phyloP scores from a whole-genome alignment of 2,888 invertebrate species.

The Athalia cordata region DNA sequence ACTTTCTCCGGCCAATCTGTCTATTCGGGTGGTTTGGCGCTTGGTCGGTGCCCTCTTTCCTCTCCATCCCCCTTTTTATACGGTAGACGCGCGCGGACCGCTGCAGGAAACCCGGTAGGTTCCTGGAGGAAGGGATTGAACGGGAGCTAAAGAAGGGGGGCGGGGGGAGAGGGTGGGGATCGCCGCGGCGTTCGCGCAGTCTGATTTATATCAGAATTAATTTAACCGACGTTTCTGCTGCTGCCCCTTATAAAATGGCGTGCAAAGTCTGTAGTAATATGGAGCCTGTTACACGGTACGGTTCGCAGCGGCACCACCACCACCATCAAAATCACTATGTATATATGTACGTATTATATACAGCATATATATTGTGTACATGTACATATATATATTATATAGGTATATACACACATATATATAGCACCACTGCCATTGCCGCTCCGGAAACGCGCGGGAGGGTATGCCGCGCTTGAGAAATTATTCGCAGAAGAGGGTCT shows the following conservation, averaged over 20 bases:
- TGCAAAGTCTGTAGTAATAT: slow-evolving; percentile 37
- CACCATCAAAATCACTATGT: not conserved
- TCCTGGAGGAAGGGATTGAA: slow-evolving; percentile 2
- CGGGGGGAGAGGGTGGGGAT: not conserved
- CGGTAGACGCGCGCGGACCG: not conserved
- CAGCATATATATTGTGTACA: no score
- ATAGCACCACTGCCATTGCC: not conserved
- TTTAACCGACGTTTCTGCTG: slow-evolving; percentile 47
- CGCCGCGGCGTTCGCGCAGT: slow-evolving; percentile 33
- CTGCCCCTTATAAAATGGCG: slow-evolving; percentile 35
- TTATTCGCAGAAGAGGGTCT: slow-evolving; percentile 53
- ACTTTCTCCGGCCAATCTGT: slow-evolving; percentile 42
- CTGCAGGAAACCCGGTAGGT: slow-evolving; percentile 12
- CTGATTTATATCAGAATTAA: slow-evolving; percentile 49
- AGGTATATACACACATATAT: not conserved
- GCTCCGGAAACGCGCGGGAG: slow-evolving; percentile 45
- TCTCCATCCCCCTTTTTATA: no score
- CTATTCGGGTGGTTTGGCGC: slow-evolving; percentile 40
- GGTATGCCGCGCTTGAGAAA: slow-evolving; percentile 48
- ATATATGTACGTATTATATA: no score
- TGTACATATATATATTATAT: no score
- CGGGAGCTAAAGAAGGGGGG: slow-evolving; percentile 13
- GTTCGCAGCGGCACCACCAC: slow-evolving; percentile 44
- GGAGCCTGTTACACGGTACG: slow-evolving; percentile 52
- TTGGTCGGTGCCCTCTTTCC: slow-evolving; percentile 18